phyloP scores from a whole-genome alignment of 2,113 vertebrate species.

The Toxotes chatareus region DNA sequence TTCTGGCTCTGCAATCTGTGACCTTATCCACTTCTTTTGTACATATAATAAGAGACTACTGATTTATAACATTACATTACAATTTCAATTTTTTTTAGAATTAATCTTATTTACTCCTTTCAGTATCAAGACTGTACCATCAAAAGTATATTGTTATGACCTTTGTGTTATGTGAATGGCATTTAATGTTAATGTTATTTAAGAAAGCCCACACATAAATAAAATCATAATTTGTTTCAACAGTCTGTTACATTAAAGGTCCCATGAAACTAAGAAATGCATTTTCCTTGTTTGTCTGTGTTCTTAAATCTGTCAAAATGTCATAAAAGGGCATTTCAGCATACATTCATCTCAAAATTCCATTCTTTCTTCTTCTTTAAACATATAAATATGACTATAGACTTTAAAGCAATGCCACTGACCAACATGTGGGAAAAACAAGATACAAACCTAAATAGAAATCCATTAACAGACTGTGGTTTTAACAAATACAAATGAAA shows the following conservation, averaged over 20 bases:
- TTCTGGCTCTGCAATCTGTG: conserved; percentile 9
- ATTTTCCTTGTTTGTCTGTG: background rate
- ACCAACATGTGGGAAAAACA: background rate
- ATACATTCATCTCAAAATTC: background rate
- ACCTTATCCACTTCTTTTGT: conserved; percentile 20
- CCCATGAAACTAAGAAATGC: background rate
- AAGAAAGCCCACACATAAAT: conserved; percentile 3
- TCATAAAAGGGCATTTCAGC: background rate
- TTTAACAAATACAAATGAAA: background rate
- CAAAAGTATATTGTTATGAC: conserved; percentile 15
- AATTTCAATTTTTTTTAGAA: background rate
- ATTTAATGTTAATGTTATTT: conserved; percentile 25
- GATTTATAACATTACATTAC: background rate
- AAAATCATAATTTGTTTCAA: background rate
- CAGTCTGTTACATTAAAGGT: background rate
- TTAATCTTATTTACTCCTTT: background rate
- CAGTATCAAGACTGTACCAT: background rate
- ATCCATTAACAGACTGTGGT: background rate
- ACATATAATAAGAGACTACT: background rate
- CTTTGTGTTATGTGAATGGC: conserved; percentile 11
- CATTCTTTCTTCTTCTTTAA: background rate
- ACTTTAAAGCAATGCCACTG: background rate
- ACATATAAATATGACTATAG: background rate
- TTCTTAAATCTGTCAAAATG: background rate
- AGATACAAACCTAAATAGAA: background rate